A percentile compares a stretch with the other conserved stretches of the same genome.
phyloP scores from a whole-genome alignment of 2,888 invertebrate genomes.

The Volucella bombylans region DNA sequence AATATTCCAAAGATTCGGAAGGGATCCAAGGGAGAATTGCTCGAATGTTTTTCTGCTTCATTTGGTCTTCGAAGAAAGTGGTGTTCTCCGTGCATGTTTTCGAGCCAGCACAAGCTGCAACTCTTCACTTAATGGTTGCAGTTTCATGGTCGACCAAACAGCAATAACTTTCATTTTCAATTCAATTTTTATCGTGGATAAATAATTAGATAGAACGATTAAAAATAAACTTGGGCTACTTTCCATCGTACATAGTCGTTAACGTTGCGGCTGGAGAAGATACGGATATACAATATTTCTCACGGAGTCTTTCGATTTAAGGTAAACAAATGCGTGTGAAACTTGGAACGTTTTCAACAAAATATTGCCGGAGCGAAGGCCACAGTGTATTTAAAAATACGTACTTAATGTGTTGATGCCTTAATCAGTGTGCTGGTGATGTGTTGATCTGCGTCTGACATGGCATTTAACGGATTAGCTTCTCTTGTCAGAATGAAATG shows the following conservation, averaged over 20 bases:
- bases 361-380: slow-evolving; percentile 7
- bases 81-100: neutral
- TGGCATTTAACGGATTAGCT: slow-evolving; percentile 2
- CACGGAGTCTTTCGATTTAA: neutral
- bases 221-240: slow-evolving; percentile 30
- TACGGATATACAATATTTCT: neutral
- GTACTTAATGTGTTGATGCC: neutral
- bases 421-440: slow-evolving; percentile 8
- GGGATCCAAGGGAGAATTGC: slow-evolving; percentile 1
- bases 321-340: slow-evolving; percentile 11
- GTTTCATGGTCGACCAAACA: slow-evolving; percentile 34
- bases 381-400: neutral
- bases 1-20: slow-evolving; percentile 21
- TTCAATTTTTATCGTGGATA: slow-evolving; percentile 13
- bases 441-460: slow-evolving; percentile 4
- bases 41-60: slow-evolving; percentile 21
- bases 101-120: slow-evolving; percentile 38
- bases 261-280: neutral
- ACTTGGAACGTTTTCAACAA: slow-evolving; percentile 44
- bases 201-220: slow-evolving; percentile 23
- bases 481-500: too few relatives aligned
- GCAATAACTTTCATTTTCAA: slow-evolving; percentile 28
- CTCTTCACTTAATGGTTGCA: slow-evolving; percentile 25
- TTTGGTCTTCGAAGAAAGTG: slow-evolving; percentile 30
- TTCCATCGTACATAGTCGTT: neutral